Percentiles rank a stretch among this genome's conserved stretches.
Evolutionary conservation across 2,888 invertebrate species (phyloP).

Genomic region (Steinernema scapterisci): DNA sequence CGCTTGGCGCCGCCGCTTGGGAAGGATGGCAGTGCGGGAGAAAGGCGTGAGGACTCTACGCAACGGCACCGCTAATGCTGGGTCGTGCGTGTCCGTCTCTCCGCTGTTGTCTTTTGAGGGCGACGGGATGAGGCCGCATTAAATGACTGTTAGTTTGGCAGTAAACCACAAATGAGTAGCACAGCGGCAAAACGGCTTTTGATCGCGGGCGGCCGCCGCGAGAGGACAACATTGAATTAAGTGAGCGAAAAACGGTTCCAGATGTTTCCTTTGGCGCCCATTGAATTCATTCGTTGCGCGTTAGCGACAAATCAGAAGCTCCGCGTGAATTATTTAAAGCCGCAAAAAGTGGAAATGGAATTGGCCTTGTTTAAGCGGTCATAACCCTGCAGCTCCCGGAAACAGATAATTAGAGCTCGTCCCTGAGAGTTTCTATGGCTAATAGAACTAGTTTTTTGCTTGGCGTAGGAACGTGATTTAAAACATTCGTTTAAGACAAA

Average conservation of each 20-base stretch:
- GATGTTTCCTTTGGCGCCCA: constrained; percentile 31
- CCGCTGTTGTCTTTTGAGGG: no score
- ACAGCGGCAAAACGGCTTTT: constrained; percentile 16
- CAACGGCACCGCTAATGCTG: background rate
- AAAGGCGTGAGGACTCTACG: background rate
- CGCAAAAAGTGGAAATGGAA: no score
- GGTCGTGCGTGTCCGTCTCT: constrained; percentile 6
- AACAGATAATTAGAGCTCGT: no score
- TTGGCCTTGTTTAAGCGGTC: no score
- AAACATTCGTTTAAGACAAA: no score
- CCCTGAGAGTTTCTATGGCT: no score
- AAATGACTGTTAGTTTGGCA: constrained; percentile 10
- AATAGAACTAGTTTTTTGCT: no score
- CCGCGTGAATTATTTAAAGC: no score
- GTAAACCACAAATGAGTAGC: background rate
- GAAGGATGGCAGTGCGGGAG: background rate
- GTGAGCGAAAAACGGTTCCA: constrained; percentile 30
- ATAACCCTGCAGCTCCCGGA: no score
- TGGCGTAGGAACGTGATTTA: no score
- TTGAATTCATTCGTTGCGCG: constrained; percentile 17
- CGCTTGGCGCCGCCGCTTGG: background rate
- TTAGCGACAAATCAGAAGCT: no score
- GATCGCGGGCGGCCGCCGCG: background rate
- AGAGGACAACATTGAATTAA: constrained; percentile 15
- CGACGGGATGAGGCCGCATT: background rate